Conservation (phyloP, 1,140 invertebrate genomes). For the Leptinotarsa texana region DNA sequence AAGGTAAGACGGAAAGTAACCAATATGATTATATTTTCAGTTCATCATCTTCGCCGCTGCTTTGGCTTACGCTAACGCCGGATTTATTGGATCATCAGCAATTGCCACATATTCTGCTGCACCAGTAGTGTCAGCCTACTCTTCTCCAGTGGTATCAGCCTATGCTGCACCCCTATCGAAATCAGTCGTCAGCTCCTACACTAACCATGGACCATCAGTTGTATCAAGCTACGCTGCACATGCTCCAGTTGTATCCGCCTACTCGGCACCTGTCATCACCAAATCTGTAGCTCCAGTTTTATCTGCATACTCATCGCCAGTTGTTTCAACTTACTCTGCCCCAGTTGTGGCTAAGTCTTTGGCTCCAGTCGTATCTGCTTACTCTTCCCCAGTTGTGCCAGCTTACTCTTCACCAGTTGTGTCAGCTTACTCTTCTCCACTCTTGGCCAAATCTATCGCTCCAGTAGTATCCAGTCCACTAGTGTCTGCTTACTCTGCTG, state of each 20-base stretch:
- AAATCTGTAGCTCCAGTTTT: background rate
- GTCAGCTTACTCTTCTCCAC: slow-evolving; percentile 59
- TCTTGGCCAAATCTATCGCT: slow-evolving; percentile 56
- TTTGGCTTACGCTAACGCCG: slow-evolving; percentile 50
- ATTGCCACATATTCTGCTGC: slow-evolving; percentile 60
- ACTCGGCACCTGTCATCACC: slow-evolving; percentile 20
- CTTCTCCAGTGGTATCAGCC: slow-evolving; percentile 3
- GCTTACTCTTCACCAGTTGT: slow-evolving; percentile 47
- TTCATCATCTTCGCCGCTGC: slow-evolving; percentile 43
- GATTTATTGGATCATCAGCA: slow-evolving; percentile 34
- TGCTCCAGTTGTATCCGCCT: background rate
- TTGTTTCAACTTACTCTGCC: background rate
- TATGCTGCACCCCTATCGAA: background rate
- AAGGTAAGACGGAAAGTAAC: too few relatives aligned
- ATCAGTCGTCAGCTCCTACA: slow-evolving; percentile 1
- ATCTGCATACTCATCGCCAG: background rate
- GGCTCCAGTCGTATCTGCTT: background rate
- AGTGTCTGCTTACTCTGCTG: slow-evolving; percentile 58
- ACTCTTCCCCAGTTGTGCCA: slow-evolving; percentile 39
- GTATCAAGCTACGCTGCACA: background rate
- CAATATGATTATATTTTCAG: slow-evolving; percentile 26
- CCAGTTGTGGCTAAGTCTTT: background rate
- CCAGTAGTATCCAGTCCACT: slow-evolving; percentile 39
- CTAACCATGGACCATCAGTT: background rate
- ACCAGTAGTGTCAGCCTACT: slow-evolving; percentile 34